These are phyloP conservation scores for Griposia aprilina DNA, from an alignment of 2,888 invertebrate genomes.

Conservation along the genomic window DNA sequence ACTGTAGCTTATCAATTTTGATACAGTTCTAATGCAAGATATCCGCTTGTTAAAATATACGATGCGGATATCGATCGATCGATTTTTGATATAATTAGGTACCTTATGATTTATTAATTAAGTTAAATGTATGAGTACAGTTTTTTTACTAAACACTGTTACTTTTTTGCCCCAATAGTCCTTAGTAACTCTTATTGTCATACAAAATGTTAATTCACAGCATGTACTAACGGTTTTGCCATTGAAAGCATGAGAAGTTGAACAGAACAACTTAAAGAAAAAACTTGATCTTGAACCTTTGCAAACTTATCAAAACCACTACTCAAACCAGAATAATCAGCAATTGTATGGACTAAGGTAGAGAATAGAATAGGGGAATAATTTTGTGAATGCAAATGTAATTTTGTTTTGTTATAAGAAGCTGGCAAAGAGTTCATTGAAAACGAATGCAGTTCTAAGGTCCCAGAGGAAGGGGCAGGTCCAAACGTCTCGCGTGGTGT, in stretches of 20 bases:
- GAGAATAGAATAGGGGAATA: conserved; percentile 22
- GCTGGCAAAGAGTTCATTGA: conserved; percentile 85
- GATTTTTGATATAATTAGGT: background rate
- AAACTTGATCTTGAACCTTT: conserved; percentile 77
- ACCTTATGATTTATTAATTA: background rate
- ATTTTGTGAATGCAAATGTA: conserved; percentile 54
- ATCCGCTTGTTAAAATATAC: background rate
- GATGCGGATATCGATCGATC: background rate
- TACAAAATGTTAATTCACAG: conserved; percentile 68
- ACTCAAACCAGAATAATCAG: conserved; percentile 21
- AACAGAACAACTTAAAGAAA: conserved; percentile 70
- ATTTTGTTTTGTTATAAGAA: conserved; percentile 72
- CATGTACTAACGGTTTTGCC: conserved; percentile 82
- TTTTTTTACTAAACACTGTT: background rate
- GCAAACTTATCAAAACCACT: conserved; percentile 56
- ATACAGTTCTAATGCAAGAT: conserved; percentile 32
- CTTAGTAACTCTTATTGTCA: conserved; percentile 50
- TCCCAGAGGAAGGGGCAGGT: conserved; percentile 83
- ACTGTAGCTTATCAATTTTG: conserved; percentile 44
- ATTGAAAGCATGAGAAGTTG: conserved; percentile 77
- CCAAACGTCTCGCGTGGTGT: conserved; percentile 77
- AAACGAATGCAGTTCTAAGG: conserved; percentile 84
- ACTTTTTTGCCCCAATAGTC: background rate
- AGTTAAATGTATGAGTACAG: background rate
- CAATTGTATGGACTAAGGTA: conserved; percentile 34